Conservation (phyloP, 2,888 invertebrate genomes). For the Entomobrya proxima region DNA sequence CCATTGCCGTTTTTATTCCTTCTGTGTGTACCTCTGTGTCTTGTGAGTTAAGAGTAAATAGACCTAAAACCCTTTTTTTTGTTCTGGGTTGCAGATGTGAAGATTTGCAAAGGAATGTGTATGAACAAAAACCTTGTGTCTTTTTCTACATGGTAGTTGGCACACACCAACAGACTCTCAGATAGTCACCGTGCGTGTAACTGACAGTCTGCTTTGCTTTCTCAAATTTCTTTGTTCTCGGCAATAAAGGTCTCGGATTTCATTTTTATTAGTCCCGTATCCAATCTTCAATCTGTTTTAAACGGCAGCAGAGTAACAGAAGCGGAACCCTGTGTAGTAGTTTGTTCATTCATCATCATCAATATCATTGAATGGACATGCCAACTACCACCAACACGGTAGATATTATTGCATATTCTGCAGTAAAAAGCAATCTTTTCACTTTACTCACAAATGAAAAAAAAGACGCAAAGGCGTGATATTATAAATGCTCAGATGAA, state of each 20-base stretch:
- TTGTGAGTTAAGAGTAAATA: constrained; percentile 9
- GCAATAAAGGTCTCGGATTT: not conserved
- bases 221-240: not conserved
- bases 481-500: too few relatives aligned
- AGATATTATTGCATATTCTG: too few relatives aligned
- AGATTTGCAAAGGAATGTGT: not conserved
- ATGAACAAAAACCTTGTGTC: not conserved
- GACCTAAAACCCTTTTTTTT: constrained; percentile 8
- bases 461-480: too few relatives aligned
- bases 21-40: not conserved
- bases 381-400: too few relatives aligned
- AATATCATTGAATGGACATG: too few relatives aligned
- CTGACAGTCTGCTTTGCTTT: not conserved
- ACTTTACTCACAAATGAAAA: too few relatives aligned
- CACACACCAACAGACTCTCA: too few relatives aligned
- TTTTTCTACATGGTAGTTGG: too few relatives aligned
- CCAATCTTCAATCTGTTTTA: not conserved
- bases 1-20: not conserved
- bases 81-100: not conserved
- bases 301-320: too few relatives aligned
- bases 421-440: too few relatives aligned
- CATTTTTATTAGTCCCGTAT: not conserved
- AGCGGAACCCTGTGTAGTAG: too few relatives aligned
- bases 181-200: not conserved
- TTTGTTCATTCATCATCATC: not conserved